Percentiles rank a stretch among this genome's conserved stretches.
These are phyloP conservation scores for Danio aesculapii DNA, from an alignment of 2,797 vertebrate species.

Conservation along the genomic window DNA sequence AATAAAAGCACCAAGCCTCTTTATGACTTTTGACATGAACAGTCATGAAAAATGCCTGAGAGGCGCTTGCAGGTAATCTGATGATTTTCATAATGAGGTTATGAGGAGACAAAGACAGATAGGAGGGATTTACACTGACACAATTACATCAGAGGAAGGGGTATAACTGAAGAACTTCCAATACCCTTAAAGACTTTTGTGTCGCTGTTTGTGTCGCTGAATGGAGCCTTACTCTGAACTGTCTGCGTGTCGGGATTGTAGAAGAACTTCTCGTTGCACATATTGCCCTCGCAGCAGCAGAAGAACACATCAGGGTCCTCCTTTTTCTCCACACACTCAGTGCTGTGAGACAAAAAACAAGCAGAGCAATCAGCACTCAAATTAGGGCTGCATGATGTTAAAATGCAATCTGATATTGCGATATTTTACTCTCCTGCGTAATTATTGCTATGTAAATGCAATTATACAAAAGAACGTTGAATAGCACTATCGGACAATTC, in stretches of 20 bases:
- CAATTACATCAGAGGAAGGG: conserved; percentile 11
- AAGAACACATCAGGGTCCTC: conserved; percentile 93
- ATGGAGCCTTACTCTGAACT: conserved; percentile 81
- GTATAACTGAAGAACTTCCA: conserved; percentile 33
- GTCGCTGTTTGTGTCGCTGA: conserved; percentile 56
- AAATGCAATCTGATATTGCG: too few species aligned
- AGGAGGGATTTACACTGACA: conserved; percentile 5
- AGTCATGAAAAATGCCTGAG: conserved; percentile 1
- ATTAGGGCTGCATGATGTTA: too few species aligned
- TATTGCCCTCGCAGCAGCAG: conserved; percentile 94
- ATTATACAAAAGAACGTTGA: too few species aligned
- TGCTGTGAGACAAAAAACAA: conserved; percentile 73
- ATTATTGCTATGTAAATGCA: too few species aligned
- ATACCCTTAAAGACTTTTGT: conserved; percentile 61
- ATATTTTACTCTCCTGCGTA: too few species aligned
- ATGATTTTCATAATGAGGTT: conserved; percentile 19
- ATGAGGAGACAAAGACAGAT: conserved; percentile 12
- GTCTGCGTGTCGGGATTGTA: conserved; percentile 84
- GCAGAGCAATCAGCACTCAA: neutral
- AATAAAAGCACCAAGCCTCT: neutral
- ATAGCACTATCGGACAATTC: too few species aligned
- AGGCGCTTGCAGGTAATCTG: neutral
- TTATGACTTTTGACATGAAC: conserved; percentile 12
- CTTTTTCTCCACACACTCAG: conserved; percentile 90
- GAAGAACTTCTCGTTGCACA: conserved; percentile 91